These are phyloP conservation scores for Menidia beryllina DNA, from an alignment of 2,113 vertebrate genomes.

Conservation along the genomic window DNA sequence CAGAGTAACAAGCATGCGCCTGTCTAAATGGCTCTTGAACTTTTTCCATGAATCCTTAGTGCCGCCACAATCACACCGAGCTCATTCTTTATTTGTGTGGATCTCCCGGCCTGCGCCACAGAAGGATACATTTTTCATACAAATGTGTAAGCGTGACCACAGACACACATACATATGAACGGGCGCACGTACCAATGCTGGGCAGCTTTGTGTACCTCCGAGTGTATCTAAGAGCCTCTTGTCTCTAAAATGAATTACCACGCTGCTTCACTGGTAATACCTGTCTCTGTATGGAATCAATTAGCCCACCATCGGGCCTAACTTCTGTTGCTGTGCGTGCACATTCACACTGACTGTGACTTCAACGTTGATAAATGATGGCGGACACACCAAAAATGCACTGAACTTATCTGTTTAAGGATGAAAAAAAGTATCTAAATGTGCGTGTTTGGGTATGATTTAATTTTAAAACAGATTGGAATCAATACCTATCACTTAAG, in stretches of 20 bases:
- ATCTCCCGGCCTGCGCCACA: background rate
- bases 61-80: background rate
- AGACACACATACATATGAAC: background rate
- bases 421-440: background rate
- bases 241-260: constrained; percentile 56
- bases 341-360: constrained; percentile 33
- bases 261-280: constrained; percentile 52
- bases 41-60: background rate
- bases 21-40: background rate
- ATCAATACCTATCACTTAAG: too few relatives aligned
- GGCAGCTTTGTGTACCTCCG: background rate
- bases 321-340: constrained; percentile 50
- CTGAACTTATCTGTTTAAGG: constrained; percentile 47
- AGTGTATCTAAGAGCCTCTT: constrained; percentile 43
- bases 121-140: background rate
- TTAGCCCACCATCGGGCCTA: constrained; percentile 50
- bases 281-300: constrained; percentile 66
- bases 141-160: background rate
- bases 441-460: background rate
- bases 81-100: background rate
- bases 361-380: constrained; percentile 31
- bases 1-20: background rate
- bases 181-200: background rate
- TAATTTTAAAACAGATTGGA: too few relatives aligned
- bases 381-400: constrained; percentile 23